Conservation (phyloP, 1,140 invertebrate genomes). For the Nasonia longicornis region DNA sequence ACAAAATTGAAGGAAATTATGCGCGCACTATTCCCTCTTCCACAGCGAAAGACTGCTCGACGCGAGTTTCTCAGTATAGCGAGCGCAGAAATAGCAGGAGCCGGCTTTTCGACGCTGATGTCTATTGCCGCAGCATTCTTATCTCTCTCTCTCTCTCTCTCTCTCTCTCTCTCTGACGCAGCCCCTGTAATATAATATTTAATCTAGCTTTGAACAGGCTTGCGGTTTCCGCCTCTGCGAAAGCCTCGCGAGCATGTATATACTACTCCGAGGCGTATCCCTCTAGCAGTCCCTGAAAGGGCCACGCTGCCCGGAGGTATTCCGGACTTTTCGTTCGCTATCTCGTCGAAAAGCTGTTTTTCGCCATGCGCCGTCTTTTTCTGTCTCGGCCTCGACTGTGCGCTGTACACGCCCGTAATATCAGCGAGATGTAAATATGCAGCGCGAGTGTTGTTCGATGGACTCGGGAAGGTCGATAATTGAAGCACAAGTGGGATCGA, state of each 20-base stretch:
- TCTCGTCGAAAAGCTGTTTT: constrained; percentile 8
- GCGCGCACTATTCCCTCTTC: background rate
- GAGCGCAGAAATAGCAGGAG: constrained; percentile 9
- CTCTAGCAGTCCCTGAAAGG: constrained; percentile 2
- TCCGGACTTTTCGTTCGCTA: background rate
- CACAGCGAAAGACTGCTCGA: background rate
- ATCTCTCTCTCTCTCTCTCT: constrained; percentile 13
- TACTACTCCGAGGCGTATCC: constrained; percentile 13
- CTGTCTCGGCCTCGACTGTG: background rate
- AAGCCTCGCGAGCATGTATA: constrained; percentile 47
- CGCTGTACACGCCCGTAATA: background rate
- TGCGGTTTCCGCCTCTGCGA: constrained; percentile 66
- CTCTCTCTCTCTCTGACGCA: constrained; percentile 42
- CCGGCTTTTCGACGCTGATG: constrained; percentile 33
- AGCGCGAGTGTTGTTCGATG: background rate
- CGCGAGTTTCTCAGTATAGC: background rate
- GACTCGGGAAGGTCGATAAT: constrained; percentile 1
- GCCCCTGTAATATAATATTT: constrained; percentile 70
- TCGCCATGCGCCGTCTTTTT: constrained; percentile 1
- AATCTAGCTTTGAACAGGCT: constrained; percentile 70
- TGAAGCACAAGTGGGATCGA: background rate
- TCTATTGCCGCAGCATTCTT: constrained; percentile 33
- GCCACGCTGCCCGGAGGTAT: constrained; percentile 1
- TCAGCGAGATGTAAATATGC: background rate
- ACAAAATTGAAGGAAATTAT: background rate